A percentile compares a stretch with the other conserved stretches of the same genome.
Evolutionary conservation across 2,113 vertebrate species (phyloP).

Genomic region (Gnathonemus longibarbis): DNA sequence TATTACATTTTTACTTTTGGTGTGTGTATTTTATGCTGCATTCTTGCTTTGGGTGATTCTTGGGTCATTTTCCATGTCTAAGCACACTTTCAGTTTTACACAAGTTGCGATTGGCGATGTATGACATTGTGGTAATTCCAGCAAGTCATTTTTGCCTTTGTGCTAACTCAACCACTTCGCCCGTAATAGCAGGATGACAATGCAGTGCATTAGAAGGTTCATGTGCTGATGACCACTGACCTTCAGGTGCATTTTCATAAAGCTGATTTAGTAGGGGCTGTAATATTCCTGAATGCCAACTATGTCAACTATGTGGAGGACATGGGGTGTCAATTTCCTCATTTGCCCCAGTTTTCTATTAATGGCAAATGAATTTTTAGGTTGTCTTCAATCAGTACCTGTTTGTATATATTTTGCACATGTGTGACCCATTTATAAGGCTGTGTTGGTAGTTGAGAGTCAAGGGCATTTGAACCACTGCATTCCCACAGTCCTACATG

Average conservation of each 20-base stretch:
- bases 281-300: neutral
- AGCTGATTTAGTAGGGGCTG: neutral
- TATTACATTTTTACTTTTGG: neutral
- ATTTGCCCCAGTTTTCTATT: neutral
- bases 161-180: neutral
- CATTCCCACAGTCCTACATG: neutral
- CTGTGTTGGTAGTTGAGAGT: neutral
- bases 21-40: neutral
- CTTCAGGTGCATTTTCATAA: neutral
- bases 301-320: neutral
- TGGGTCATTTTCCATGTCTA: neutral
- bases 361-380: neutral
- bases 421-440: neutral
- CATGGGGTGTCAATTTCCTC: neutral
- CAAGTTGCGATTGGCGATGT: neutral
- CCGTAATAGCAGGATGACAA: neutral
- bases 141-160: neutral
- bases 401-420: neutral
- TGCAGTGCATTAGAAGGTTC: neutral
- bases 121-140: neutral
- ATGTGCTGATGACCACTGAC: neutral
- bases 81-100: neutral
- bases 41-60: neutral
- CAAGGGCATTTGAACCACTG: neutral
- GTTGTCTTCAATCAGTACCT: neutral